Conservation (phyloP, 2,113 vertebrate genomes). For the Dromas ardeola region DNA sequence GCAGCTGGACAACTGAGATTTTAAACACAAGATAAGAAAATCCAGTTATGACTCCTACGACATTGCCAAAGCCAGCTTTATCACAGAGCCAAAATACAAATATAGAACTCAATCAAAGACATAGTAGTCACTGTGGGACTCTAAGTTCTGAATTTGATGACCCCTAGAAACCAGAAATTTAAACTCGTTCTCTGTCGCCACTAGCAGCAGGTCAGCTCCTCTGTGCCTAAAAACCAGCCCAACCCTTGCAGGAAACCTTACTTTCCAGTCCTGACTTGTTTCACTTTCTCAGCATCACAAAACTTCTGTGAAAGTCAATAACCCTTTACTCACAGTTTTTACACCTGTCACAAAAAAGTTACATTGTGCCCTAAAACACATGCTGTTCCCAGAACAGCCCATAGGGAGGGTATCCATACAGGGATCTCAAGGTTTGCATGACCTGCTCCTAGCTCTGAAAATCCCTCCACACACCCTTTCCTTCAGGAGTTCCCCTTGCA, state of each 20-base stretch:
- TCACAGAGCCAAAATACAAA: neutral
- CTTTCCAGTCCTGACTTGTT: neutral
- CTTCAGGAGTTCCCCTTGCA: neutral
- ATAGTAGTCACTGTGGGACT: neutral
- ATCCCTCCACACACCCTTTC: neutral
- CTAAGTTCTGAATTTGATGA: neutral
- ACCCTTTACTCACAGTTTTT: neutral
- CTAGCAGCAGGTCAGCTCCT: neutral
- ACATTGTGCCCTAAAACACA: neutral
- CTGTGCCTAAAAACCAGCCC: neutral
- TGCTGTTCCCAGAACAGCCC: neutral
- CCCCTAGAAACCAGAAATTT: neutral
- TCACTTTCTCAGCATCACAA: neutral
- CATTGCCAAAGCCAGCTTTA: neutral
- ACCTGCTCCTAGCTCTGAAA: neutral
- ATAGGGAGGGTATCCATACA: neutral
- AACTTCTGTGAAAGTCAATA: neutral
- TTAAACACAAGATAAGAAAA: constrained; percentile 8
- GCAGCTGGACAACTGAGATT: neutral
- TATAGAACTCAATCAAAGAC: neutral
- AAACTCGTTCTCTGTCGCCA: neutral
- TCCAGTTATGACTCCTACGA: neutral
- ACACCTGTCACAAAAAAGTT: neutral
- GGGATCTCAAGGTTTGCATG: neutral
- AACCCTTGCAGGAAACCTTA: neutral